A percentile compares a stretch with the other conserved stretches of the same genome.
Conservation (phyloP, 2,113 vertebrate genomes). For the Atractosteus spatula region DNA sequence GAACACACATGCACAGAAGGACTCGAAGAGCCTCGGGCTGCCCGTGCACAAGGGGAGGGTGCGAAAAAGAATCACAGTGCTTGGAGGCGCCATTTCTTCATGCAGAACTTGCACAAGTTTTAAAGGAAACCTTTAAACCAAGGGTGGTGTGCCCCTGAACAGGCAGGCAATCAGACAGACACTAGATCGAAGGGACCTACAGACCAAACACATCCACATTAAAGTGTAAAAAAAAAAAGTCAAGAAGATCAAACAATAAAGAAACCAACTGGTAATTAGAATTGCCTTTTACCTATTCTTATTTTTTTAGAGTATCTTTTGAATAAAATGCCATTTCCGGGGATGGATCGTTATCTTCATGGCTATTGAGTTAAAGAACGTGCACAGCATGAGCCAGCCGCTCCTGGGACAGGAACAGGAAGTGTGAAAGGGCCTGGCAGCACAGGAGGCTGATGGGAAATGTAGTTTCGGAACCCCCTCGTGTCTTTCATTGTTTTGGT, state of each 20-base stretch:
- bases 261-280: constrained; percentile 9
- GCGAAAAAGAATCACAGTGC: constrained; percentile 36
- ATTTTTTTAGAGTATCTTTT: neutral
- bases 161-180: constrained; percentile 33
- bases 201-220: constrained; percentile 29
- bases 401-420: neutral
- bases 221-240: constrained; percentile 50
- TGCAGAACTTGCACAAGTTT: constrained; percentile 44
- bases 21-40: neutral
- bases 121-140: constrained; percentile 2
- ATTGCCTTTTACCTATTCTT: neutral
- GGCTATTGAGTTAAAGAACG: neutral
- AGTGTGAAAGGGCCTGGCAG: neutral
- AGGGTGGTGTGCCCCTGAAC: neutral
- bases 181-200: neutral
- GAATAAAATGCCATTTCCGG: neutral
- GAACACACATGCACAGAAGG: neutral
- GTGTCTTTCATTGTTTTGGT: neutral
- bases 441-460: neutral
- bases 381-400: neutral
- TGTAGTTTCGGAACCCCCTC: neutral
- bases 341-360: neutral
- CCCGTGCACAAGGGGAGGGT: constrained; percentile 11
- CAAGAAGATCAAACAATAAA: constrained; percentile 42
- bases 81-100: constrained; percentile 42